Percentiles rank a stretch among this genome's conserved stretches.
Conservation (phyloP, 2,113 vertebrate species). For the Myrmophylax atrothorax region DNA sequence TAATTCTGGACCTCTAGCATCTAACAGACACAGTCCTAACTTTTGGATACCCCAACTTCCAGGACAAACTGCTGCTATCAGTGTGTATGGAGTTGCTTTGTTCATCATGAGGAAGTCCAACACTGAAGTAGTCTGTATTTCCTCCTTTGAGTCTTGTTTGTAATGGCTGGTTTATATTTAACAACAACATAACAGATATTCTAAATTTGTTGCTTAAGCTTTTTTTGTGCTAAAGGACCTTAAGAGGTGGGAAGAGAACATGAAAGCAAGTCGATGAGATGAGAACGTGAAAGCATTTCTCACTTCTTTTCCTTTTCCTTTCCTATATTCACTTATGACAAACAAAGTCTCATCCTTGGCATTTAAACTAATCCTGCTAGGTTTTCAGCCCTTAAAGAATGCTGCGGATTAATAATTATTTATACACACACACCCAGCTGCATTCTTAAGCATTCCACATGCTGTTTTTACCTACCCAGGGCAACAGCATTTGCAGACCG, state of each 20-base stretch:
- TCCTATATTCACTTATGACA: not conserved
- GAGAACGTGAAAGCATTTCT: not conserved
- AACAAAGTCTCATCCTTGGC: not conserved
- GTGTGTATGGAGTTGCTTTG: fast-evolving
- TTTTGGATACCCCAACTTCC: not conserved
- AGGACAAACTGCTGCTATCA: not conserved
- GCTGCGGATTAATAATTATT: not conserved
- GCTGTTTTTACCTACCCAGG: not conserved
- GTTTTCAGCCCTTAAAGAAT: not conserved
- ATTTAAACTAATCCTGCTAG: not conserved
- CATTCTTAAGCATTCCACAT: not conserved
- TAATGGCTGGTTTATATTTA: not conserved
- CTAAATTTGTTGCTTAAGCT: not conserved
- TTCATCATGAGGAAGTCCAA: not conserved
- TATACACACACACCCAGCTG: not conserved
- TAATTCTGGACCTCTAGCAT: not conserved
- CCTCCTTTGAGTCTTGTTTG: not conserved
- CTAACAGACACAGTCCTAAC: not conserved
- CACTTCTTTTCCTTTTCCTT: not conserved
- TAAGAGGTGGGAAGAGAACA: not conserved
- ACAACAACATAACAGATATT: not conserved
- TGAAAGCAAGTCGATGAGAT: not conserved
- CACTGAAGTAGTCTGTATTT: not conserved
- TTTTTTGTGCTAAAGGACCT: not conserved
- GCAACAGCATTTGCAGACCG: not conserved